Evolutionary conservation across 1,140 invertebrate species (phyloP).

Genomic region (Phymorhynchus buccinoides): DNA sequence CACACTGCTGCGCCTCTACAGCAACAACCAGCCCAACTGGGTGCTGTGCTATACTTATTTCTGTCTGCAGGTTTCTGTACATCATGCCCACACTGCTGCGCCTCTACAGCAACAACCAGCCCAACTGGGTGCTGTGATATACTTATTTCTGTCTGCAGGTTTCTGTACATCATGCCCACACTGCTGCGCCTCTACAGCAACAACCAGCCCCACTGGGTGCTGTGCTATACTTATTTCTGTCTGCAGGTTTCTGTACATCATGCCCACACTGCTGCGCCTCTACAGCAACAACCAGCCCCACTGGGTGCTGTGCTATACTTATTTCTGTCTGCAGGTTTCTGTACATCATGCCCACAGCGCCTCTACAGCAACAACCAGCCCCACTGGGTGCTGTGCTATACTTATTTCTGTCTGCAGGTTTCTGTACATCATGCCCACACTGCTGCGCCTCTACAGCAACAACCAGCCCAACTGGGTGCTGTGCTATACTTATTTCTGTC

Average conservation of each 20-base stretch:
- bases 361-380: too few species aligned
- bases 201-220: too few species aligned
- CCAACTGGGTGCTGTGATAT: slow-evolving; percentile 91
- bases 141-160: too few species aligned
- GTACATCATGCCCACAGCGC: too few species aligned
- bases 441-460: slow-evolving; percentile 96
- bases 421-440: slow-evolving; percentile 95
- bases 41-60: slow-evolving; percentile 95
- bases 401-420: slow-evolving; percentile 79
- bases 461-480: slow-evolving; percentile 89
- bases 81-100: slow-evolving; percentile 98
- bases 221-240: not conserved
- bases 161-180: too few species aligned
- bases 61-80: slow-evolving; percentile 90
- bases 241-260: slow-evolving; percentile 92
- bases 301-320: slow-evolving; percentile 90
- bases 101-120: slow-evolving; percentile 97
- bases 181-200: too few species aligned
- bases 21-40: slow-evolving; percentile 95
- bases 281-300: slow-evolving; percentile 99
- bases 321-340: too few species aligned
- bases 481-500: not conserved
- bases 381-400: too few species aligned
- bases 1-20: slow-evolving; percentile 95
- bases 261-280: slow-evolving; percentile 95